Evolutionary conservation across 1,140 invertebrate genomes (phyloP).

Genomic region (Zophobas atratus): DNA sequence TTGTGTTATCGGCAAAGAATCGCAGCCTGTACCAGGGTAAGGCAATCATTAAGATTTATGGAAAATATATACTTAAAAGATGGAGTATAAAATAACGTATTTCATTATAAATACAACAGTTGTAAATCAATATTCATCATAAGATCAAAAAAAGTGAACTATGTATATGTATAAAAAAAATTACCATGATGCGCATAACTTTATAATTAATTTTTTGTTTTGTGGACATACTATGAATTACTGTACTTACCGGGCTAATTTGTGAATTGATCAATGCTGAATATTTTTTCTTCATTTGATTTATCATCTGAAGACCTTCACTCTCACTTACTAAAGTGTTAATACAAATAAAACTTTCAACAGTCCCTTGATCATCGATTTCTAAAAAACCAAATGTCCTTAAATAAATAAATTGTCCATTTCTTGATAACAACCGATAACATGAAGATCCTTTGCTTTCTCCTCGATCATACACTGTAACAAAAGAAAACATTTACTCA

Average conservation of each 20-base stretch:
- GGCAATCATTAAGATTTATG: too few species aligned
- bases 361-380: constrained; percentile 79
- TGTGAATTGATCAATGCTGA: constrained; percentile 72
- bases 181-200: neutral
- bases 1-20: too few species aligned
- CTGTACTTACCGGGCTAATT: constrained; percentile 25
- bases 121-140: too few species aligned
- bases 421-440: constrained; percentile 85
- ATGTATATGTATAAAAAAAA: neutral
- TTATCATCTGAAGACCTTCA: constrained; percentile 78
- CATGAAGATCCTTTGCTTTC: constrained; percentile 84
- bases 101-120: neutral
- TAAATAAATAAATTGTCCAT: constrained; percentile 85
- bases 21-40: too few species aligned
- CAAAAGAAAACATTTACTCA: constrained; percentile 39
- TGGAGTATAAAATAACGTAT: neutral
- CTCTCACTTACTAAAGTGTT: constrained; percentile 84
- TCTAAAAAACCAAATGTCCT: constrained; percentile 85
- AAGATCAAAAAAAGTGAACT: too few species aligned
- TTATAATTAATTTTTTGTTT: too few species aligned
- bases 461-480: constrained; percentile 85
- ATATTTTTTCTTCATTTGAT: constrained; percentile 82
- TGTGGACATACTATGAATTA: neutral
- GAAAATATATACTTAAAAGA: too few species aligned
- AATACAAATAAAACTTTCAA: constrained; percentile 87